Evolutionary conservation across 2,113 vertebrate genomes (phyloP).

Genomic region (Eonycteris spelaea): DNA sequence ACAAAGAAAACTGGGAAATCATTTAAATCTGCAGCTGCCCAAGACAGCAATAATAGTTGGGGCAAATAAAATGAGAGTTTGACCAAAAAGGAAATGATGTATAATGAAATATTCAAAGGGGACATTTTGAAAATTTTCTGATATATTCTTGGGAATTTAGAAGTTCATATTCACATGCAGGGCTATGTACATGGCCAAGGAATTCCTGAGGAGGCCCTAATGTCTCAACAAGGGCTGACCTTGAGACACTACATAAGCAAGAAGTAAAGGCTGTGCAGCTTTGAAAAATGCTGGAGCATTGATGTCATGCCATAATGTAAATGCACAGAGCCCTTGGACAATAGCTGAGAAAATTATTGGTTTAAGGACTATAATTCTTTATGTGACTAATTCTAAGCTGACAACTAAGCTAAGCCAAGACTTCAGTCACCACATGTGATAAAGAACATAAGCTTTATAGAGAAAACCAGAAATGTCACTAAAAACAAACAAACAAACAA

Average conservation of each 20-base stretch:
- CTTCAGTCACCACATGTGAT: background rate
- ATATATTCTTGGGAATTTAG: background rate
- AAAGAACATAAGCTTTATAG: background rate
- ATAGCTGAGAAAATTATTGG: background rate
- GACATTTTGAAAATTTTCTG: background rate
- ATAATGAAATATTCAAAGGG: background rate
- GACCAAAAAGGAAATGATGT: background rate
- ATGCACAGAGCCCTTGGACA: background rate
- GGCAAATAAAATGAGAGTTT: background rate
- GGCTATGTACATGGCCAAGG: background rate
- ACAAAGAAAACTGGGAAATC: background rate
- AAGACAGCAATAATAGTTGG: background rate
- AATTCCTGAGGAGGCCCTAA: background rate
- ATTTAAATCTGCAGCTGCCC: background rate
- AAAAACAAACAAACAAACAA: background rate
- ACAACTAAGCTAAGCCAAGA: background rate
- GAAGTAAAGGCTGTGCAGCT: background rate
- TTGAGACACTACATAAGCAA: background rate
- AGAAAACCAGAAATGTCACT: background rate
- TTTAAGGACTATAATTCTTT: background rate
- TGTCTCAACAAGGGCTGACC: background rate
- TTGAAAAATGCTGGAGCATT: background rate
- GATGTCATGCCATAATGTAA: background rate
- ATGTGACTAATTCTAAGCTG: background rate
- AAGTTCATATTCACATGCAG: background rate